Base-by-base conservation (phyloP, 2,113 vertebrate genomes). In the Coturnix japonica region DNA sequence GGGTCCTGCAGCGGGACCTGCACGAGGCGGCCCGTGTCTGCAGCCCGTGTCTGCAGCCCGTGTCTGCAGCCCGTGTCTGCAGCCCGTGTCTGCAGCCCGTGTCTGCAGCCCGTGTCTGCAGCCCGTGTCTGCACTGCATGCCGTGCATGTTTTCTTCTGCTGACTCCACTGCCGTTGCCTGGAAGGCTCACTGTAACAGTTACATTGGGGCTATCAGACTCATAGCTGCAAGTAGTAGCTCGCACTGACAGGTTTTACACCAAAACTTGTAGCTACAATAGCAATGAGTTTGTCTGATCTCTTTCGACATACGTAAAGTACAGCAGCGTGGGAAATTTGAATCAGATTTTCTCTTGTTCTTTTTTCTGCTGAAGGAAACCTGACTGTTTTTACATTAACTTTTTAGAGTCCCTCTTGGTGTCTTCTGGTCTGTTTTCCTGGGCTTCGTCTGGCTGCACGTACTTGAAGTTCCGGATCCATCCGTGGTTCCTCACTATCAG, bases 371-470 rank as follows among this genome's bases (percentile, higher is more conserved):
- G 16, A 76, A 78, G 16, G 75, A 84, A 67, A 15, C 5, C 35
- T 72, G 9, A 46, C 90, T 77, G 51, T 53, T 87, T 67, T 67
- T 74, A 11, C 92, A 35, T 90, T 85, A 61, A 43, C 61, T 56
- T 95, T 94, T 86, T 94, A 99, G 99, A 83, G 97, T 99, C 43
- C 99, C 99, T 19, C 96, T 99, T 46, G 99, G 99, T 71, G 93
- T 98, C n/a, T 88, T 98, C 84, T 99, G 99, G 99, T 98, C 98
- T 23, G 12, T 96, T 33, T 87, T 98, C 73, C 97, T 99, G 92
- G 97, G 98, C 71, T 98, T 97, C 95, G 95, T 99, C 93, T 99
- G 99, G 99, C 95, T 99, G 43, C 97, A 97, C 93, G 93, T 99
- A 75, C 98, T 99, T 44, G 98, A 99, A 97, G 97, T 98, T 39